Base-by-base conservation (phyloP, 2,797 vertebrate species). In the Pseudochirops corinnae region DNA sequence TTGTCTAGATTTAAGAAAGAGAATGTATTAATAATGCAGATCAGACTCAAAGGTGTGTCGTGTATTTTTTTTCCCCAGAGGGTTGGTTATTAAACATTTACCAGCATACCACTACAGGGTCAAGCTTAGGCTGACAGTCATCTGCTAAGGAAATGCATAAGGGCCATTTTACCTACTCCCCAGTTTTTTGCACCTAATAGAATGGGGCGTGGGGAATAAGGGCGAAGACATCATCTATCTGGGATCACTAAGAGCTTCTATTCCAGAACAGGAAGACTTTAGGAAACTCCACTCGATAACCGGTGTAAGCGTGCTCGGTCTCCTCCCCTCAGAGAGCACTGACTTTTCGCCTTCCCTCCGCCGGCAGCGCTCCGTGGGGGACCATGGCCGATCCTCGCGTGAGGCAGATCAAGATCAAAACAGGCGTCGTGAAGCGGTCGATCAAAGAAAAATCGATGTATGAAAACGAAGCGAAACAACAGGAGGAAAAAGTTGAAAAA, bases 321-420 rank as follows among this genome's bases (percentile, higher is more conserved):
- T 56, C 33, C 0, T 91, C 18, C 3, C 26, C 39, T 0, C 11
- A 0, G 57, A 7, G 50, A 0, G 33, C 55, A 12, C 1, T 0
- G 1, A 56, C 46, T 94, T 94, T 58, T 39, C 5, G 56, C 93
- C 56, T 60, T 93, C 93, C 90, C 58, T 2, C 28, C 18, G 13
- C 55, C 10, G n/a, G 39, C 56, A 31, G 33, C 56, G 31, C 55
- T 24, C 90, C 3, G n/a, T 46, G 21, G 33, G 60, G 55, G 46
- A 96, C 96, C 93, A 99, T 99, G 99, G 99, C 99, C 0, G 99
- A 99, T 92, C 99, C 99, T 67, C 99, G 99, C 97, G 97, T 99
- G 97, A 98, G 99, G 56, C 99, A 99, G 97, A 99, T 99, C 50
- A 99, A 99, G 98, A 99, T 99, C 62, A 99, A 99, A 98, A 99